Evolutionary conservation across 2,113 vertebrate species (phyloP).

Genomic region (Eudyptes chrysolophus): DNA sequence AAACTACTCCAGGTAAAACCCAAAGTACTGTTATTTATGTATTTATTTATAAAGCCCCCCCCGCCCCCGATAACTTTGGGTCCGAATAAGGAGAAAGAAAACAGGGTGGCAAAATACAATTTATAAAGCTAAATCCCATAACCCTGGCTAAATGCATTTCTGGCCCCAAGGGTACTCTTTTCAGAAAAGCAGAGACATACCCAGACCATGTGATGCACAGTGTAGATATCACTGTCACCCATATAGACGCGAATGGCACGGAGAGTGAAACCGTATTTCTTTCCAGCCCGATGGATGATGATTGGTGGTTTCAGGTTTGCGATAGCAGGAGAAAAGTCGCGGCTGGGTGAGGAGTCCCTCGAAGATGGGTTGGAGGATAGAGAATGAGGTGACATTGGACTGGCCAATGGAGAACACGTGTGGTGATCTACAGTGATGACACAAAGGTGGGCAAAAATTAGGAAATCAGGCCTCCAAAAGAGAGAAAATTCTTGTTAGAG

Average conservation of each 20-base stretch:
- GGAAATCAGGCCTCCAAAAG: conserved; percentile 14
- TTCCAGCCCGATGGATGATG: conserved; percentile 90
- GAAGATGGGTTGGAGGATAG: conserved; percentile 97
- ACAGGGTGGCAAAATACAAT: background rate
- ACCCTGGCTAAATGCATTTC: background rate
- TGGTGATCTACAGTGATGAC: conserved; percentile 87
- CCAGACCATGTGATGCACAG: conserved; percentile 98
- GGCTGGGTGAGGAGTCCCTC: conserved; percentile 94
- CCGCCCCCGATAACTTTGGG: background rate
- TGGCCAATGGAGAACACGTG: conserved; percentile 91
- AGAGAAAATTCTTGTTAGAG: conserved; percentile 46
- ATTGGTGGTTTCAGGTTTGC: conserved; percentile 85
- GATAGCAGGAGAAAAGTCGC: conserved; percentile 90
- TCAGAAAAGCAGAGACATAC: conserved; percentile 73
- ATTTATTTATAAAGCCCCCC: background rate
- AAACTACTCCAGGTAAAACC: background rate
- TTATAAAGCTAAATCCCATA: background rate
- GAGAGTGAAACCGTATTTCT: conserved; percentile 98
- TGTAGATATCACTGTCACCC: conserved; percentile 95
- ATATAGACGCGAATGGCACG: conserved; percentile 96
- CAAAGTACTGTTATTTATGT: background rate
- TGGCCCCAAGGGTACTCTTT: background rate
- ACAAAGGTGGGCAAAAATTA: conserved; percentile 53
- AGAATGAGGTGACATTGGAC: conserved; percentile 97
- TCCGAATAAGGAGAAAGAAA: background rate